These are phyloP conservation scores for Bubalus kerabau DNA, from an alignment of 2,113 vertebrate genomes.

Conservation along the genomic window DNA sequence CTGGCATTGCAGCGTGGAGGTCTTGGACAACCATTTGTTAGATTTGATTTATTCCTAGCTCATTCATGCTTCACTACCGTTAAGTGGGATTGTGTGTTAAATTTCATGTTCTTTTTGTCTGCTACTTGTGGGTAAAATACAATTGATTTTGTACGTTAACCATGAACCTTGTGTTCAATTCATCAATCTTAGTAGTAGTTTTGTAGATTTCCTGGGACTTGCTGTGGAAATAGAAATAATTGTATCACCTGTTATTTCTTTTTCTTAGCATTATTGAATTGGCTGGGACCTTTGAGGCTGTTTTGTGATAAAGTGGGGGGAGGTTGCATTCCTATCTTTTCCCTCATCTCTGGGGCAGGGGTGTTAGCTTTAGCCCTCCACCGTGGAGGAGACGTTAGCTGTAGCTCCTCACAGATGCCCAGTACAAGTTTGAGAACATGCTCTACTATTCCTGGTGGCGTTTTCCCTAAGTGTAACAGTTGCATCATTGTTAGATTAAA, in stretches of 20 bases:
- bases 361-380: not conserved
- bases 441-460: not conserved
- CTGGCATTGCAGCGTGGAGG: too few species aligned
- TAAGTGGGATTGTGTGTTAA: not conserved
- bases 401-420: not conserved
- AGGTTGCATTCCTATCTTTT: not conserved
- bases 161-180: not conserved
- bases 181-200: not conserved
- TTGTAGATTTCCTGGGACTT: not conserved
- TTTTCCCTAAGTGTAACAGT: not conserved
- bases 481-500: not conserved
- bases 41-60: not conserved
- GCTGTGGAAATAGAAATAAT: not conserved
- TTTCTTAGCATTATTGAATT: not conserved
- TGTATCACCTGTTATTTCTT: not conserved
- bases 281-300: not conserved
- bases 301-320: not conserved
- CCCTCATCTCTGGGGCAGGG: not conserved
- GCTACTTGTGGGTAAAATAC: not conserved
- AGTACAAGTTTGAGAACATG: not conserved
- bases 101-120: not conserved
- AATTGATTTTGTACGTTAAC: not conserved
- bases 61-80: not conserved
- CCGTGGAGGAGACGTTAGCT: not conserved
- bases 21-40: not conserved